A percentile compares a stretch with the other conserved stretches of the same genome.
Conservation (phyloP, 2,797 vertebrate genomes). For the Aratinga solstitialis region DNA sequence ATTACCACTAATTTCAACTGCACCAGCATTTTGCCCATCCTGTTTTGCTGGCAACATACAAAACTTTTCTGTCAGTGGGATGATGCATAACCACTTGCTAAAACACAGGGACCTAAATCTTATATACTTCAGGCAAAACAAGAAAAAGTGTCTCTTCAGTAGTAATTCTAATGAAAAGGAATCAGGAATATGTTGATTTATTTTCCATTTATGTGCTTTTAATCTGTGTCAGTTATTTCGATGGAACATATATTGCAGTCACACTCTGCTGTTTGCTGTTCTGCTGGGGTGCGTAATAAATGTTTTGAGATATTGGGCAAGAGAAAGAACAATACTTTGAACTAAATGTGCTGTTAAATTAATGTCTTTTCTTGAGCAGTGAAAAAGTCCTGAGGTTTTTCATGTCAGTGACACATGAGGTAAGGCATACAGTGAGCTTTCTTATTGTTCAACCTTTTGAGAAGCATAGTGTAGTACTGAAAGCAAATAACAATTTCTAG, state of each 20-base stretch:
- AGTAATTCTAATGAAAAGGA: not conserved
- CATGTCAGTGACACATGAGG: constrained; percentile 5
- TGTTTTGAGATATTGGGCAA: not conserved
- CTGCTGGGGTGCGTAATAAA: not conserved
- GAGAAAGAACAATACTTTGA: constrained; percentile 47
- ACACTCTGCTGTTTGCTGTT: not conserved
- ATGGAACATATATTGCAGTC: not conserved
- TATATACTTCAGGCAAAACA: not conserved
- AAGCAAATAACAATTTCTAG: constrained; percentile 48
- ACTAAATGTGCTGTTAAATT: constrained; percentile 59
- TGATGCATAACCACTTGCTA: not conserved
- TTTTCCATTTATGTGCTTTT: not conserved
- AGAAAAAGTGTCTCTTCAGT: not conserved
- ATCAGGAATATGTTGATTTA: not conserved
- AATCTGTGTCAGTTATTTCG: not conserved
- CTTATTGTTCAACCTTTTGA: not conserved
- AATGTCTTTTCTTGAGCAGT: constrained; percentile 30
- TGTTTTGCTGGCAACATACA: not conserved
- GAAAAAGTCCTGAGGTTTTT: constrained; percentile 42
- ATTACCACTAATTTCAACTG: not conserved
- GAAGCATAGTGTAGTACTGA: constrained; percentile 11
- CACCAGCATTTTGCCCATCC: not conserved
- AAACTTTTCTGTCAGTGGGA: not conserved
- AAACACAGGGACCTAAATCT: not conserved
- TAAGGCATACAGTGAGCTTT: not conserved